Base-by-base conservation (phyloP, 1,140 invertebrate genomes). In the Cyrtorhinus lividipennis region DNA sequence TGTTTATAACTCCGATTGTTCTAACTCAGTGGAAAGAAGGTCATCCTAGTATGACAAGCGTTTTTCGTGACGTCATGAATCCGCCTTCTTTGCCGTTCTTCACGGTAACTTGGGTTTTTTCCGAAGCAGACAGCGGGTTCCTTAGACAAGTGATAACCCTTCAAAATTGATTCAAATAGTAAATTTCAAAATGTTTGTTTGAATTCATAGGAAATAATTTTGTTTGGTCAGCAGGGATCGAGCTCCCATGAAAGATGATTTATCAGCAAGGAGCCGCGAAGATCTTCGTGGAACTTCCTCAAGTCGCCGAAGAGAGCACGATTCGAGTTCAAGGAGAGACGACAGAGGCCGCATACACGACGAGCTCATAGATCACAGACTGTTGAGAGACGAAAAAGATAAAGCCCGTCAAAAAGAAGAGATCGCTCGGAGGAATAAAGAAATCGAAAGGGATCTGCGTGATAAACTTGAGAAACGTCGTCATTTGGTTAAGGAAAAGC, bases 241-340 rank as follows among this genome's bases (percentile, higher is more conserved):
- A n/a, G 8, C 8, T 8, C 8, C 73, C 24, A 72, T 24, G 64
- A 46, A 69, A 72, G 15, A 62, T 46, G 66, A 65, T 67, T 67
- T 69, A 5, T 68, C 68, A 27, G 44, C 24, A 25, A 56, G 63
- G 60, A 59, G 38, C 72, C 72, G 22, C 72, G 73, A 27, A 71
- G 67, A 59, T 73, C 71, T 67, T 72, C 71, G 20, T 72, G 75
- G 38, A 72, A 71, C 38, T 71, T 77, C 62, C 75, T 77, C 8
- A 20, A 56, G 13, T 15, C 10, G 13, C 3, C 59, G 60, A 5
- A 58, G 59, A 46, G 64, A 65, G 18, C 25, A 44, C 44, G 56
- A 57, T 1, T 24, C 13, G 3, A 18, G 15, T 23, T n/a, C n/a
- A n/a, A 18, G 56, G 22, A 13, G 24, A 57, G 65, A 62, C 56